These are phyloP conservation scores for Leptinotarsa rubiginosa DNA, from an alignment of 2,888 invertebrate genomes.

Conservation along the genomic window DNA sequence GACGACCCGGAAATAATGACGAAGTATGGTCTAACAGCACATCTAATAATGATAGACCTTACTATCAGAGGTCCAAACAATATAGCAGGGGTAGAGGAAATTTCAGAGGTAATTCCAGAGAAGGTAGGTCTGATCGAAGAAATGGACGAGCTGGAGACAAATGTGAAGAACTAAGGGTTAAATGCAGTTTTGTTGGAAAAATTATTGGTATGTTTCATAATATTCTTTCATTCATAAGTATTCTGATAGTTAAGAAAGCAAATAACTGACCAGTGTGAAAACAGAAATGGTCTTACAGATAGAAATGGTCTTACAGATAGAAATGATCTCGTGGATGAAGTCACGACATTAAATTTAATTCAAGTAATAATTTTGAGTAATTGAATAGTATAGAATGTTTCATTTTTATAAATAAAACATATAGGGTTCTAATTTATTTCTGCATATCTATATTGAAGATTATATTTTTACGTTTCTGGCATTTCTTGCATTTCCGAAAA, in stretches of 20 bases:
- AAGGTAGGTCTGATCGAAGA: constrained; percentile 19
- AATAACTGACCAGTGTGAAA: too few species aligned
- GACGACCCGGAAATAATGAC: not conserved
- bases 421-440: too few species aligned
- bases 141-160: constrained; percentile 47
- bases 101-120: constrained; percentile 9
- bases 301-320: too few species aligned
- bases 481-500: too few species aligned
- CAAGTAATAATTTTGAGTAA: too few species aligned
- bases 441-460: too few species aligned
- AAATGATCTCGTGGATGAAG: too few species aligned
- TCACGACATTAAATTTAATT: too few species aligned
- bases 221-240: not conserved
- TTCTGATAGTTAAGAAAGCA: not conserved
- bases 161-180: constrained; percentile 57
- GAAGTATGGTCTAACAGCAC: constrained; percentile 29
- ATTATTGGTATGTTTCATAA: constrained; percentile 66
- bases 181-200: constrained; percentile 67
- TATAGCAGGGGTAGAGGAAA: constrained; percentile 28
- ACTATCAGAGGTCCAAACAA: constrained; percentile 24
- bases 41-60: constrained; percentile 22
- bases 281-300: too few species aligned
- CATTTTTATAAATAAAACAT: too few species aligned
- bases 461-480: too few species aligned
- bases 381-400: too few species aligned